phyloP scores from a whole-genome alignment of 2,888 invertebrate genomes.

The Pyrrhia umbra region DNA sequence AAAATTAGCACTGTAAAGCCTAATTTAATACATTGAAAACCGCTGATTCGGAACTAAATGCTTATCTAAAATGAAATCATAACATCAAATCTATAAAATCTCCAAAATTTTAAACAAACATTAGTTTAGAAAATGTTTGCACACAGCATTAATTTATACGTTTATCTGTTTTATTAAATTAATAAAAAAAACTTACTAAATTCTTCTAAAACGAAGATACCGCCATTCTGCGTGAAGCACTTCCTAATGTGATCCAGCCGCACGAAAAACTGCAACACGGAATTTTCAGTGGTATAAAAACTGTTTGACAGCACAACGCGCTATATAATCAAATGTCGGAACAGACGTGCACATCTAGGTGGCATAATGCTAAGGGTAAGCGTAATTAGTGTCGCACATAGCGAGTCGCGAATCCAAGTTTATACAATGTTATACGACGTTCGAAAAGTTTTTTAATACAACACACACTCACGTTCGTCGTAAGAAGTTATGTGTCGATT shows the following conservation, averaged over 20 bases:
- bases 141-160: no score
- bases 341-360: constrained; percentile 57
- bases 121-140: no score
- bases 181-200: constrained; percentile 96
- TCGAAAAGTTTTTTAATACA: neutral
- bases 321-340: no score
- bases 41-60: no score
- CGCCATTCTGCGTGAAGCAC: constrained; percentile 99
- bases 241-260: constrained; percentile 99
- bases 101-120: no score
- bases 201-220: constrained; percentile 99
- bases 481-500: no score
- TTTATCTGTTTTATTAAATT: no score
- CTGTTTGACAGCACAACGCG: neutral
- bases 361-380: constrained; percentile 28
- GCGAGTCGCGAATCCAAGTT: neutral
- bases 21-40: no score
- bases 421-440: neutral
- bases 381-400: neutral
- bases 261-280: constrained; percentile 98
- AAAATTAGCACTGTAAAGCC: no score
- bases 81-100: no score
- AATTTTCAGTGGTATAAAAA: constrained; percentile 33
- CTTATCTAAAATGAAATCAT: no score
- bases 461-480: no score